Evolutionary conservation across 1,140 invertebrate species (phyloP).

Genomic region (Bombus waltoni): DNA sequence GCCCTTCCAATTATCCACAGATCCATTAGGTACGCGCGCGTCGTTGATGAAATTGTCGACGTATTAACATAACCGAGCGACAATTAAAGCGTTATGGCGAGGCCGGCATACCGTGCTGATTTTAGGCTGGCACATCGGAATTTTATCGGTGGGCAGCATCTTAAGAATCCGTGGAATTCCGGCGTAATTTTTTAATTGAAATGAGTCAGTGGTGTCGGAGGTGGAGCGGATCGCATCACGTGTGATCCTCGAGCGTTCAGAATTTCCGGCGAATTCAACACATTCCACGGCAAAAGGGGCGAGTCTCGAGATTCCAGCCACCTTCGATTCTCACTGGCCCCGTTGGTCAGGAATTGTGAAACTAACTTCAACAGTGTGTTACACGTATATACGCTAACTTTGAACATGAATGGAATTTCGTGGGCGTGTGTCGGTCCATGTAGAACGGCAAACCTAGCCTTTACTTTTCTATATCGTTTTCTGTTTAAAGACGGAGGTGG

Average conservation of each 20-base stretch:
- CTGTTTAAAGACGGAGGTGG: neutral
- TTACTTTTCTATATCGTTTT: neutral
- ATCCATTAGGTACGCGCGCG: conserved; percentile 67
- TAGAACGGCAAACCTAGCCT: neutral
- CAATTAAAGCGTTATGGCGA: conserved; percentile 59
- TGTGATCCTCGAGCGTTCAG: neutral
- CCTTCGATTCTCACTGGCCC: neutral
- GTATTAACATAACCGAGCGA: conserved; percentile 71
- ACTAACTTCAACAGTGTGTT: neutral
- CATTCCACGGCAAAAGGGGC: neutral
- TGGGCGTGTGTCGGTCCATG: neutral
- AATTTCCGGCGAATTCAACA: conserved; percentile 22
- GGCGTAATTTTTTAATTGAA: conserved; percentile 47
- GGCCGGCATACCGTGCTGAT: conserved; percentile 23
- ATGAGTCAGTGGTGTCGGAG: conserved; percentile 8
- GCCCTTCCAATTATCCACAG: conserved; percentile 67
- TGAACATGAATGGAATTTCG: neutral
- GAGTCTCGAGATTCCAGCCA: neutral
- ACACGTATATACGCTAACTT: neutral
- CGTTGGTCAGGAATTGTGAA: neutral
- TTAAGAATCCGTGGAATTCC: conserved; percentile 20
- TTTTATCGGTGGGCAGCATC: conserved; percentile 22
- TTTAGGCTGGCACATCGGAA: conserved; percentile 13
- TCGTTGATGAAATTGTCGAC: conserved; percentile 68
- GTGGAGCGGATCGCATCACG: neutral